phyloP scores from a whole-genome alignment of 1,140 invertebrate species.

The Caenorhabditis latens region DNA sequence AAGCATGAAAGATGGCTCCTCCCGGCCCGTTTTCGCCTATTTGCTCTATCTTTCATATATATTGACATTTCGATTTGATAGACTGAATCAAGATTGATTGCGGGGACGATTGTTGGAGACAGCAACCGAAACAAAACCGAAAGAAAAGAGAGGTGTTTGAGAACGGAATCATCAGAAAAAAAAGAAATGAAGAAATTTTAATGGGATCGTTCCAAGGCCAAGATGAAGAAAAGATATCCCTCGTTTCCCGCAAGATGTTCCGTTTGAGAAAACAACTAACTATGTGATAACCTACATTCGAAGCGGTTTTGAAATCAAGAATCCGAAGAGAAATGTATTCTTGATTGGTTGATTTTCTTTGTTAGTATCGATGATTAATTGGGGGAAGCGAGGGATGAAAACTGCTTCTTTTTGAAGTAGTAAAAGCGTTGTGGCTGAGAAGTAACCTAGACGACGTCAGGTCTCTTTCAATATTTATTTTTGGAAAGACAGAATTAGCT shows the following conservation, averaged over 20 bases:
- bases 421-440: too few species aligned
- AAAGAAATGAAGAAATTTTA: conserved; percentile 13
- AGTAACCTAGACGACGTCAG: too few species aligned
- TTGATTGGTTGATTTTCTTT: conserved; percentile 5
- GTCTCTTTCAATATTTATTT: too few species aligned
- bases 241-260: conserved; percentile 24
- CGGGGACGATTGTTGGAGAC: background rate
- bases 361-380: too few species aligned
- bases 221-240: background rate
- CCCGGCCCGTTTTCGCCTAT: background rate
- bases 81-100: conserved; percentile 47
- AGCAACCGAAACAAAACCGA: conserved; percentile 15
- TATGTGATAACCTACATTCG: conserved; percentile 34
- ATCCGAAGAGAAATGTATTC: too few species aligned
- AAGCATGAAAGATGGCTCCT: conserved; percentile 18
- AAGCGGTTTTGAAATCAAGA: background rate
- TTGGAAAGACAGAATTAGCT: too few species aligned
- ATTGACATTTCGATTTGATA: conserved; percentile 56
- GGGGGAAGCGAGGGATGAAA: background rate
- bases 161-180: conserved; percentile 44
- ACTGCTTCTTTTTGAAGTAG: too few species aligned
- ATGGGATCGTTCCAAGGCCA: conserved; percentile 30
- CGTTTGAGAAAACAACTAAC: conserved; percentile 10
- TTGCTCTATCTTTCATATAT: conserved; percentile 19
- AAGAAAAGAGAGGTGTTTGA: conserved; percentile 45